These are phyloP conservation scores for Thamnophis sirtalis DNA, from an alignment of 2,113 vertebrate genomes.

Conservation along the genomic window DNA sequence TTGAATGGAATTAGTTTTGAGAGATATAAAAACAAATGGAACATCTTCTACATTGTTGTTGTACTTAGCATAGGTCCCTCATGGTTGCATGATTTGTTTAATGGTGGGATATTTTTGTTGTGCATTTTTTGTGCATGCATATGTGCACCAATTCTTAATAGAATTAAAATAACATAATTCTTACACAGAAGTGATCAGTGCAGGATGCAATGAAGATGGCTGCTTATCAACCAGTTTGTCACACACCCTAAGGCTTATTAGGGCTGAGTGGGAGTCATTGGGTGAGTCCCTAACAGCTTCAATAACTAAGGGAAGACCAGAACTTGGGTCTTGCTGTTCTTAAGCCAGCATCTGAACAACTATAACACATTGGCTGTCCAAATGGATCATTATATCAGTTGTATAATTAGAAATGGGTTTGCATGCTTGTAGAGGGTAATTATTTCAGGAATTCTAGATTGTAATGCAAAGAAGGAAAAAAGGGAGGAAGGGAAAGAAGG, in stretches of 20 bases:
- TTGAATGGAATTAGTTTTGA: background rate
- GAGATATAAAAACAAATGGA: background rate
- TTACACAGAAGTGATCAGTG: background rate
- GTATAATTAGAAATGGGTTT: background rate
- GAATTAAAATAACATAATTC: background rate
- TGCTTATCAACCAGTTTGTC: background rate
- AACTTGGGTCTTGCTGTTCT: background rate
- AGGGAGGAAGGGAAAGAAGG: too few relatives aligned
- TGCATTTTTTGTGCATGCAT: background rate
- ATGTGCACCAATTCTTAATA: background rate
- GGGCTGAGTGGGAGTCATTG: background rate
- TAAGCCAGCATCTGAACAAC: background rate
- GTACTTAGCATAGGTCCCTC: background rate
- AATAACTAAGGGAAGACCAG: background rate
- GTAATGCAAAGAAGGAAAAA: too few relatives aligned
- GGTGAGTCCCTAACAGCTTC: background rate
- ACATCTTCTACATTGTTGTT: background rate
- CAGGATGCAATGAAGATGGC: background rate
- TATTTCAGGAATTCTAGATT: background rate
- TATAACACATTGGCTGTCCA: background rate
- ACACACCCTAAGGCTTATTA: background rate
- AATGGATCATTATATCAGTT: background rate
- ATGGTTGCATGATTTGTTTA: background rate
- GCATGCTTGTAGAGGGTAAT: background rate
- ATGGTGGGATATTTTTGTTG: background rate